phyloP scores from a whole-genome alignment of 2,888 invertebrate genomes.

The Microctonus brassicae region DNA sequence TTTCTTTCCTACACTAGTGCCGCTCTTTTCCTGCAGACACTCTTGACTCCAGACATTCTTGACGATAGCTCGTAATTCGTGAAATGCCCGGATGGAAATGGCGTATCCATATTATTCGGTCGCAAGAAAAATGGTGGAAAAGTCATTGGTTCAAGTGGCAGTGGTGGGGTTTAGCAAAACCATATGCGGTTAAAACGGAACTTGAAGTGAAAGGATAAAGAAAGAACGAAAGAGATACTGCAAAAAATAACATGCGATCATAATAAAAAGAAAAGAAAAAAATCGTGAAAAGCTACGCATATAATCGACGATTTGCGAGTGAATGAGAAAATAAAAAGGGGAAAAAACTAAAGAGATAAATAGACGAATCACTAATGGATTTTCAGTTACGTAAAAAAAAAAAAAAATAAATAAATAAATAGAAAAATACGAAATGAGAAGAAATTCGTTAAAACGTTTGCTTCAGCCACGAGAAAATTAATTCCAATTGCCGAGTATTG shows the following conservation, averaged over 20 bases:
- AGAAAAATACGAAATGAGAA: background rate
- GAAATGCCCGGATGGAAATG: constrained; percentile 49
- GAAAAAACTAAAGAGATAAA: background rate
- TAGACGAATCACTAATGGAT: constrained; percentile 56
- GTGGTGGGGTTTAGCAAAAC: background rate
- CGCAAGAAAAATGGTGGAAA: constrained; percentile 42
- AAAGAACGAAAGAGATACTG: background rate
- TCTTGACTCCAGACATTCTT: constrained; percentile 28
- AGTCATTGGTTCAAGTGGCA: background rate
- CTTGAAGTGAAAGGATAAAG: constrained; percentile 13
- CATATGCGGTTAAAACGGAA: constrained; percentile 2
- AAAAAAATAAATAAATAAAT: background rate
- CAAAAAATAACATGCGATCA: background rate
- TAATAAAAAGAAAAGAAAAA: constrained; percentile 17
- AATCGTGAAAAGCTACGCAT: background rate
- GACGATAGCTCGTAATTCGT: constrained; percentile 49
- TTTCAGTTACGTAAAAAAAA: constrained; percentile 52
- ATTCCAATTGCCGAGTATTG: constrained; percentile 54
- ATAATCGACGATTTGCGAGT: constrained; percentile 30
- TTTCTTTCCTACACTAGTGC: background rate
- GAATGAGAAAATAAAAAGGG: constrained; percentile 14
- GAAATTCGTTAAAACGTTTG: constrained; percentile 54
- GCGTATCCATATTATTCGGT: constrained; percentile 46
- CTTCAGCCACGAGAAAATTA: constrained; percentile 57
- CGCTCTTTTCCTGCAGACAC: constrained; percentile 12